Evolutionary conservation across 92 coral and sea anemone species (phyloP).

Genomic region (Siderastrea siderea): DNA sequence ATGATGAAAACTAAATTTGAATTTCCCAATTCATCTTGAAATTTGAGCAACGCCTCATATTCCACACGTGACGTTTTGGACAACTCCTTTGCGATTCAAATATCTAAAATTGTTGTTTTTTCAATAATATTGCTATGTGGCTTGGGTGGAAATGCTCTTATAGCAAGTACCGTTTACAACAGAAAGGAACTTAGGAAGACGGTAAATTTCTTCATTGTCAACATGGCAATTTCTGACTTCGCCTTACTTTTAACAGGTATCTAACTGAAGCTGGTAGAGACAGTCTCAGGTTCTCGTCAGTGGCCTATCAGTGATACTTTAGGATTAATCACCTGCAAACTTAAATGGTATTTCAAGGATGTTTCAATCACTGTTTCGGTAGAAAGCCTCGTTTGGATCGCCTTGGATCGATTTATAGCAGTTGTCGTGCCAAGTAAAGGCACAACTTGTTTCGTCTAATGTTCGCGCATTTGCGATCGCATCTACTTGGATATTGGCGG

Average conservation of each 20-base stretch:
- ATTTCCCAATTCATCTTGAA: not conserved
- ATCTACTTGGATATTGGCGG: not conserved
- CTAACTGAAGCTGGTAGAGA: not conserved
- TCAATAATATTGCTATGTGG: not conserved
- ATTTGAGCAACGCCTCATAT: not conserved
- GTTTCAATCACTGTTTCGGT: not conserved
- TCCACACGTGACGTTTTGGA: not conserved
- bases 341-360: not conserved
- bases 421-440: not conserved
- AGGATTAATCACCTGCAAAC: not conserved
- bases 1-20: not conserved
- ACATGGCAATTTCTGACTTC: conserved; percentile 10
- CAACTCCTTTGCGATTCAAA: not conserved
- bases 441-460: not conserved
- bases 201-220: conserved; percentile 6
- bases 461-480: not conserved
- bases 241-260: not conserved
- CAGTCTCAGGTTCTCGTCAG: not conserved
- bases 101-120: not conserved
- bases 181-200: not conserved
- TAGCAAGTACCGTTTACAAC: not conserved
- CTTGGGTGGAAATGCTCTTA: not conserved
- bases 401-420: not conserved
- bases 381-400: not conserved
- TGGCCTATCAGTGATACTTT: not conserved